Evolutionary conservation across 1,140 invertebrate genomes (phyloP), one percentile per base, ranked within the genome.

Genomic region (Thrips palmi): DNA sequence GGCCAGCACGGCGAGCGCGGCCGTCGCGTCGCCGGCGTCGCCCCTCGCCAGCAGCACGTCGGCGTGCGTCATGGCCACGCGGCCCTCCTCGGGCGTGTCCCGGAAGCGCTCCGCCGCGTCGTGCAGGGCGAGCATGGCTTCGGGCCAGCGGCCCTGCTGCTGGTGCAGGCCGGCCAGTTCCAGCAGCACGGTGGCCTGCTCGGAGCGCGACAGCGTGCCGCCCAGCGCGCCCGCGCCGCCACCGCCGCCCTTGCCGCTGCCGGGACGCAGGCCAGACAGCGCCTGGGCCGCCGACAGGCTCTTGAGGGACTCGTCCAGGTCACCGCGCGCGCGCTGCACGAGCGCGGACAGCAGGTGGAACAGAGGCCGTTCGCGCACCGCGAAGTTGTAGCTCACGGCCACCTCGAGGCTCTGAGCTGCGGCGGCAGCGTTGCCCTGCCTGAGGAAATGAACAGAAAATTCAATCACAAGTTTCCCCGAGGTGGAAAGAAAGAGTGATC

Each of bases 301-400:
- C 36, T 74, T 71, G 33, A 86, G 65, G 1, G 82, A 77, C 36
- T 79, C 77, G 25, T 76, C 65, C 3, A 72, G 55, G 46, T 88
- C 70, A 18, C 71, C 70, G 39, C 73, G 65, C 48, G 82, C 68
- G 50, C 81, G 88, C 31, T 84, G 70, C 28, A 94, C 73, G 17
- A 82, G 61, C 1, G 86, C 87, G 46, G 72, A 71, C 1, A 92
- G 71, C 29, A 92, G 65, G 60, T 94, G 82, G 55, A 87, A 97
- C 47, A 89, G 62, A 0, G 88, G 83, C 56, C 83, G 78, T 39
- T 96, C 86, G 46, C 87, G 59, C 0, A 93, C 75, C 59, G 85
- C 74, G 52, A 97, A 93, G 58, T 93, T 86, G 51, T 81, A 79
- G 50, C 85, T 91, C 1, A 94, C 58, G 39, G 80, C 87, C 39